Evolutionary conservation across 2,888 invertebrate species (phyloP).

Genomic region (Diadegma fenestrale): DNA sequence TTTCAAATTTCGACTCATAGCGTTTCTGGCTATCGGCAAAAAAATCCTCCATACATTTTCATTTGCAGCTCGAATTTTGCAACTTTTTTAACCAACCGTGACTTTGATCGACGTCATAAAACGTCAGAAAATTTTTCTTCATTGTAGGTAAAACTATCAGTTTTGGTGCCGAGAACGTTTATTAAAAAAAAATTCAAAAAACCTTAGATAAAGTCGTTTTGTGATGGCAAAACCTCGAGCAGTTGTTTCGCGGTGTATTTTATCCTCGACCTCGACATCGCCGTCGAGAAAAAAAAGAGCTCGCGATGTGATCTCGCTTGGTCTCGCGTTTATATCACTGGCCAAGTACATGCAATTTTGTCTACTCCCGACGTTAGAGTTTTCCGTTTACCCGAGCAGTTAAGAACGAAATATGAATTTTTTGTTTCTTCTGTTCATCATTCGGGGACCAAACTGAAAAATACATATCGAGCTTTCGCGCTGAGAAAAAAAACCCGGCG

Average conservation of each 20-base stretch:
- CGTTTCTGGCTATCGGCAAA: too few relatives aligned
- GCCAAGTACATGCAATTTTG: not conserved
- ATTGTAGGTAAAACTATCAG: too few relatives aligned
- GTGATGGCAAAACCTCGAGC: too few relatives aligned
- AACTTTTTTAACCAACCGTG: too few relatives aligned
- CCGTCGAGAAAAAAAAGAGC: slow-evolving; percentile 33
- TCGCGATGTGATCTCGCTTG: slow-evolving; percentile 59
- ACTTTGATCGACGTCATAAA: too few relatives aligned
- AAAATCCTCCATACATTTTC: too few relatives aligned
- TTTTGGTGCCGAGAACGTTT: too few relatives aligned
- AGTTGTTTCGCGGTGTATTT: slow-evolving; percentile 75
- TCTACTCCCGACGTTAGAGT: not conserved
- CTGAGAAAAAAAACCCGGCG: not conserved
- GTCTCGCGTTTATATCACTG: slow-evolving; percentile 57
- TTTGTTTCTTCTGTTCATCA: not conserved
- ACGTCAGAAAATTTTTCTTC: too few relatives aligned
- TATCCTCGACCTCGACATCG: slow-evolving; percentile 37
- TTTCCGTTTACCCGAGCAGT: slow-evolving; percentile 11
- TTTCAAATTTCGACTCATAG: too few relatives aligned
- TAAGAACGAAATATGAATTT: not conserved
- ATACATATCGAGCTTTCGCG: not conserved
- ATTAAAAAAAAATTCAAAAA: too few relatives aligned
- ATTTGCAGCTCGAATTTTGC: too few relatives aligned
- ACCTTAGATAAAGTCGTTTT: too few relatives aligned
- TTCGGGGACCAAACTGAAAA: not conserved